Evolutionary conservation across 2,888 invertebrate species (phyloP), one percentile per base, ranked within the genome.

Genomic region (Heliconius ethilla): DNA sequence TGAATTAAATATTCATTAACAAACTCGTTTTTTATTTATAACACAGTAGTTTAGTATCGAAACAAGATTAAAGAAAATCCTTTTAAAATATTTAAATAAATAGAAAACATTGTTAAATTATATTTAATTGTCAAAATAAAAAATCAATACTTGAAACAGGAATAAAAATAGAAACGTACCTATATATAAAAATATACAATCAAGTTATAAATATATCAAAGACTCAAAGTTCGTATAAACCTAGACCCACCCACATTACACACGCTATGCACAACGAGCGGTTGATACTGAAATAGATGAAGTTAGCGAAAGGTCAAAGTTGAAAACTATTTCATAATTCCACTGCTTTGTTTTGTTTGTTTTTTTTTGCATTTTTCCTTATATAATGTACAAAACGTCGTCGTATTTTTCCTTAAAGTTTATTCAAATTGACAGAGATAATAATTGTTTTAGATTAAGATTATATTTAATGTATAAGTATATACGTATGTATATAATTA

Each of bases 301-400:
- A 62, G 37, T 66, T 40, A 72, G 70, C 29, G 22, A 73, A 76
- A 79, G 74, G 76, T 70, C 74, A 70, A 25, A 79, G 79, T 75
- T 70, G 75, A 75, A 45, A 25, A 75, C 22, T 67, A 45, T 62
- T 37, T 33, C 45, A 27, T 59, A 33, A 70, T 22, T 33, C 13
- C 27, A 40, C n/a, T 55, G 29, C 45, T 76, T 65, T 51, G 51
- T 76, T 76, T 70, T 55, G n/a, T 70, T 76, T 65, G 51, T 63
- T 70, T 76, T 70, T 51, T 76, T 63, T 51, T 70, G 11, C 15
- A 67, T 73, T 66, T 77, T 77, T 40, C 51, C 66, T 62, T 27
- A 45, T 63, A 37, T 29, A 45, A 40, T 40, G 45, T 11, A 33
- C 3, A 59, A n/a, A 59, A 25, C 25, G 4, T 13, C 13, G 1